Percentiles rank a stretch among this genome's conserved stretches.
These are phyloP conservation scores for Ursus arctos DNA, from an alignment of 2,113 vertebrate genomes.

Conservation along the genomic window DNA sequence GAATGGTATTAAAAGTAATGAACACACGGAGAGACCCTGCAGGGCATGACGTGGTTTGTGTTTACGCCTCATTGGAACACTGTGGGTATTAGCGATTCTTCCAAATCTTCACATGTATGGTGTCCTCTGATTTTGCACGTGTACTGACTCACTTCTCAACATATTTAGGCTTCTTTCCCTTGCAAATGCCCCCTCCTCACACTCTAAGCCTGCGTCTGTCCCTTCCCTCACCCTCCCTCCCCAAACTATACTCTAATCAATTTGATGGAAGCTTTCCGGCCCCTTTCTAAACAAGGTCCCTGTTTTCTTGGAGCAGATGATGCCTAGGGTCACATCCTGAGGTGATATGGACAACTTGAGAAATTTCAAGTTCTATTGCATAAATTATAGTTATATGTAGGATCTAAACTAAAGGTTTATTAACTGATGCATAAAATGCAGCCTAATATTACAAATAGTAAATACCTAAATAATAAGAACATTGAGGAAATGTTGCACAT, in stretches of 20 bases:
- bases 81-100: neutral
- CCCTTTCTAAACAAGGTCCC: neutral
- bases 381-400: neutral
- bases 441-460: neutral
- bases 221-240: too few relatives aligned
- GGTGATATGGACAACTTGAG: neutral
- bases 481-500: neutral
- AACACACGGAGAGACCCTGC: constrained; percentile 7
- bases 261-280: neutral
- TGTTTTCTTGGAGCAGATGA: neutral
- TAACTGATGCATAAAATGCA: neutral
- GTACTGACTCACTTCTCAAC: neutral
- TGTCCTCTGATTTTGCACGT: neutral
- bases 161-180: neutral
- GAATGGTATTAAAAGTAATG: constrained; percentile 49
- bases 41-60: neutral
- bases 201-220: neutral
- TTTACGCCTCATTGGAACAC: constrained; percentile 33
- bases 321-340: neutral
- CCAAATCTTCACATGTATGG: neutral
- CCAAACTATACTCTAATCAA: neutral
- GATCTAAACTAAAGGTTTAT: neutral
- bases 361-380: neutral
- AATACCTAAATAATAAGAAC: neutral
- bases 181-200: neutral